Evolutionary conservation across 2,797 vertebrate genomes (phyloP).

Genomic region (Sebastes trivittatus): DNA sequence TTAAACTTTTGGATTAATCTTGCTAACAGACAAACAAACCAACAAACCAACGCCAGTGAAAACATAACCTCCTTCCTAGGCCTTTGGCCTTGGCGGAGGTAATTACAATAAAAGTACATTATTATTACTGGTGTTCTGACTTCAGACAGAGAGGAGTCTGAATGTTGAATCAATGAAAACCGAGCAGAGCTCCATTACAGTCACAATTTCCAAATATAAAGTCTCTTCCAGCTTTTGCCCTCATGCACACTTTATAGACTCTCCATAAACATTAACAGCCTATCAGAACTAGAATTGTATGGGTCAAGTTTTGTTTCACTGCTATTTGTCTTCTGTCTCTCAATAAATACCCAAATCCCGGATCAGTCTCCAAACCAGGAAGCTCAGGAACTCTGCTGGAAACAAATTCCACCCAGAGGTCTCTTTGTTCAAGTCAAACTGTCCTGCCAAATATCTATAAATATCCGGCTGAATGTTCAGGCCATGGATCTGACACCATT

Average conservation of each 20-base stretch:
- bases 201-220: conserved; percentile 5
- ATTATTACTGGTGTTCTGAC: background rate
- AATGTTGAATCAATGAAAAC: background rate
- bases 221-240: background rate
- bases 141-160: background rate
- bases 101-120: no score
- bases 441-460: conserved; percentile 41
- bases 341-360: conserved; percentile 20
- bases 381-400: conserved; percentile 18
- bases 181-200: background rate
- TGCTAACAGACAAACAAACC: no score
- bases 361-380: conserved; percentile 28
- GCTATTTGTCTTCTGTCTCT: conserved; percentile 5
- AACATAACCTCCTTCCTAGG: no score
- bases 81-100: no score
- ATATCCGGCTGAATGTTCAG: background rate
- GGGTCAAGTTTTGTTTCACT: conserved; percentile 14
- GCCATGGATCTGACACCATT: background rate
- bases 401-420: conserved; percentile 34
- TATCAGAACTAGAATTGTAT: background rate
- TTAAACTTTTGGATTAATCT: no score
- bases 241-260: conserved; percentile 6
- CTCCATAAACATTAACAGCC: background rate
- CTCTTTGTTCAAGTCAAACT: conserved; percentile 27
- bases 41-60: no score